Conservation (phyloP, 2,888 invertebrate species). For the Drosophila birchii region DNA sequence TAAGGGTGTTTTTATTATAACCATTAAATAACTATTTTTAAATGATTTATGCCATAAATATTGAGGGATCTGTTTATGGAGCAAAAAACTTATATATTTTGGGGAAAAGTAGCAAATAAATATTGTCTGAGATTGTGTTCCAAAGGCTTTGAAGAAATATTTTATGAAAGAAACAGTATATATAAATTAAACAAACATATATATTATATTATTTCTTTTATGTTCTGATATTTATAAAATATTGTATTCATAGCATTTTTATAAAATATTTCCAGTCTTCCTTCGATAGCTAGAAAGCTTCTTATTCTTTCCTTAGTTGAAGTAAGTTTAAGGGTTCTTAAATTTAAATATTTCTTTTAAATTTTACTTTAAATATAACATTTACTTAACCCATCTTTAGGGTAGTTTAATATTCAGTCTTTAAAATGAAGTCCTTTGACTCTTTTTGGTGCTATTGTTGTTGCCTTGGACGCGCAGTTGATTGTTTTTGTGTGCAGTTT, state of each 20-base stretch:
- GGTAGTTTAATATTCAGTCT: neutral
- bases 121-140: too few species aligned
- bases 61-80: neutral
- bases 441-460: conserved; percentile 17
- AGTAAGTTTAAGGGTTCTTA: neutral
- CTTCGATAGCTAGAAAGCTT: neutral
- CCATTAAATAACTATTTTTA: neutral
- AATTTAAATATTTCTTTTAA: neutral
- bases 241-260: neutral
- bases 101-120: too few species aligned
- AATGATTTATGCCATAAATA: neutral
- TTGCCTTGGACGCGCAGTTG: conserved; percentile 58
- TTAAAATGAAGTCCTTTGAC: neutral
- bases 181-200: too few species aligned
- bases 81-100: neutral
- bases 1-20: neutral
- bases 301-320: neutral
- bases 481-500: conserved; percentile 79
- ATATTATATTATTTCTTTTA: neutral
- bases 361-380: neutral
- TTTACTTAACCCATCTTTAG: neutral
- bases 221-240: neutral
- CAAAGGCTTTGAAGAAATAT: neutral
- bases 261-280: neutral
- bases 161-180: neutral